Evolutionary conservation across 2,113 vertebrate genomes (phyloP).

Genomic region (Muntiacus muntjak): DNA sequence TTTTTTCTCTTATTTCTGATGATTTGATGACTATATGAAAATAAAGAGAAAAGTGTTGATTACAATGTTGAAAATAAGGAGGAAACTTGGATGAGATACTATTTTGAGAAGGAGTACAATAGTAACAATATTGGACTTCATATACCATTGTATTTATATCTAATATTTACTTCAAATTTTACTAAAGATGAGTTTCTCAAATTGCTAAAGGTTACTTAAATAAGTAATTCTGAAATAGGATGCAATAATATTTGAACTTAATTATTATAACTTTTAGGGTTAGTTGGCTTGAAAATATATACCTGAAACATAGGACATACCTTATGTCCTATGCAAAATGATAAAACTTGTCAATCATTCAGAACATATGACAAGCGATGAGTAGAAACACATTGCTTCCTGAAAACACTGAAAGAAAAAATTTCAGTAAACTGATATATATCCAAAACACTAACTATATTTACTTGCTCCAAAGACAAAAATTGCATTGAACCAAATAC

Average conservation of each 20-base stretch:
- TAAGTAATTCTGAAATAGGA: background rate
- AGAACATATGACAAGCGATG: background rate
- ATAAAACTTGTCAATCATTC: background rate
- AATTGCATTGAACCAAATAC: background rate
- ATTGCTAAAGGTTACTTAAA: background rate
- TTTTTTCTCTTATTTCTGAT: background rate
- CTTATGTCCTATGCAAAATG: background rate
- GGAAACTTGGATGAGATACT: background rate
- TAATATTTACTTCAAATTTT: conserved; percentile 2
- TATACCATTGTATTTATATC: background rate
- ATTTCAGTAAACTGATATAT: background rate
- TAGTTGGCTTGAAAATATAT: background rate
- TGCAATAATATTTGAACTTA: conserved; percentile 8
- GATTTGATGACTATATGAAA: background rate
- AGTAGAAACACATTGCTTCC: background rate
- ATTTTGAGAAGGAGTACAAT: background rate
- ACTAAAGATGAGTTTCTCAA: conserved; percentile 6
- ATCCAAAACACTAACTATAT: background rate
- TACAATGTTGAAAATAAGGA: background rate
- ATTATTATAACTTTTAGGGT: background rate
- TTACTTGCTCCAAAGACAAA: background rate
- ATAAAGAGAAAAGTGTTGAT: background rate
- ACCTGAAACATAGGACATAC: background rate
- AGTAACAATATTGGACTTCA: background rate
- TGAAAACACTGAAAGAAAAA: background rate